These are phyloP conservation scores for Zaprionus vittiger DNA, from an alignment of 1,140 invertebrate species.

Conservation along the genomic window DNA sequence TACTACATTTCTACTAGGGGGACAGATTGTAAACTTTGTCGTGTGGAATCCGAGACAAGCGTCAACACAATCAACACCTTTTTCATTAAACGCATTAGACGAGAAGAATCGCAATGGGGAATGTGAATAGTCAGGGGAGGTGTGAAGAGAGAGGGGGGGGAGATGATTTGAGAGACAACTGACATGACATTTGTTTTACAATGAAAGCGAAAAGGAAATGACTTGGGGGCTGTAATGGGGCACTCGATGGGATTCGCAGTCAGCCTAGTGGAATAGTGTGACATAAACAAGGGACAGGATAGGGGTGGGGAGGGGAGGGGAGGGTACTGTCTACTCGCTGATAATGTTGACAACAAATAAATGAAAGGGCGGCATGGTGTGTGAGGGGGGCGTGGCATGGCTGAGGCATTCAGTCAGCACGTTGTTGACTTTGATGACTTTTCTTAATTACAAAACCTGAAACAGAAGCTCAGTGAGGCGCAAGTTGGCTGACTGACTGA, in stretches of 20 bases:
- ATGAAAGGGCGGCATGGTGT: slow-evolving; percentile 6
- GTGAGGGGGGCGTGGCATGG: background rate
- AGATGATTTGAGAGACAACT: slow-evolving; percentile 34
- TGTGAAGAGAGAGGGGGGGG: slow-evolving; percentile 29
- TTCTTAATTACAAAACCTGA: slow-evolving; percentile 79
- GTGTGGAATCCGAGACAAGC: slow-evolving; percentile 43
- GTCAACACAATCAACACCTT: slow-evolving; percentile 82
- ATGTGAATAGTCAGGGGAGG: background rate
- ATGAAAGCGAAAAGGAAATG: slow-evolving; percentile 81
- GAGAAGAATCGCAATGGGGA: slow-evolving; percentile 54
- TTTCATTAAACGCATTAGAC: slow-evolving; percentile 82
- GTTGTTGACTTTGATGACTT: slow-evolving; percentile 81
- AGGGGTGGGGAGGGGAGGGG: background rate
- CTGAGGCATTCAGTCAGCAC: slow-evolving; percentile 42
- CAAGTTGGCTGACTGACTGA: slow-evolving; percentile 52
- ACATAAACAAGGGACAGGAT: background rate
- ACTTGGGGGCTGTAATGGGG: slow-evolving; percentile 45
- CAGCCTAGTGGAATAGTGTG: slow-evolving; percentile 38
- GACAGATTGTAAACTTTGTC: slow-evolving; percentile 48
- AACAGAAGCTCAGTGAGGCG: slow-evolving; percentile 63
- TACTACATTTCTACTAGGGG: background rate
- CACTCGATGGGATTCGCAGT: slow-evolving; percentile 33
- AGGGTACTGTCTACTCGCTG: slow-evolving; percentile 3
- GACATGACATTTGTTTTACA: slow-evolving; percentile 77
- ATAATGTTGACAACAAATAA: slow-evolving; percentile 57